Evolutionary conservation across 1,140 invertebrate genomes (phyloP).

Genomic region (Ips typographus): DNA sequence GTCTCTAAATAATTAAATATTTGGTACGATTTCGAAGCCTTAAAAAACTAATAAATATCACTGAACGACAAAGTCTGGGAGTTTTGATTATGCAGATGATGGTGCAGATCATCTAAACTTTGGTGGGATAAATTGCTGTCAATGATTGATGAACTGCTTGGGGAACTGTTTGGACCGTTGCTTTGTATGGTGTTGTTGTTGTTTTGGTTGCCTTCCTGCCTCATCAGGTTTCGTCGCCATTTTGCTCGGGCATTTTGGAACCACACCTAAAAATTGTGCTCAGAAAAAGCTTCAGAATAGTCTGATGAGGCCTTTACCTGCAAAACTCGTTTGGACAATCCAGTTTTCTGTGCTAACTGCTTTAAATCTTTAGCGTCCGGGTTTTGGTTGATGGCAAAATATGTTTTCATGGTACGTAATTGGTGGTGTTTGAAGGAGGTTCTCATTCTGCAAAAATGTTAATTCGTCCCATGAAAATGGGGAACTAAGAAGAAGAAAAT

Average conservation of each 20-base stretch:
- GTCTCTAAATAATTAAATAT: no score
- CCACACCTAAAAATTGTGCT: constrained; percentile 75
- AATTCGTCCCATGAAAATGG: background rate
- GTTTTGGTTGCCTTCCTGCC: constrained; percentile 62
- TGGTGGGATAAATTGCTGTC: constrained; percentile 47
- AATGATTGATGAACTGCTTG: constrained; percentile 50
- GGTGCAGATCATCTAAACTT: constrained; percentile 50
- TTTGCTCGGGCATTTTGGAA: constrained; percentile 97
- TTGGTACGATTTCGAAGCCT: no score
- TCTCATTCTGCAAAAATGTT: constrained; percentile 61
- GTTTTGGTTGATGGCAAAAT: constrained; percentile 96
- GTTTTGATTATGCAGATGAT: constrained; percentile 49
- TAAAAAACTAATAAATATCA: constrained; percentile 48
- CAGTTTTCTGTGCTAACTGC: constrained; percentile 94
- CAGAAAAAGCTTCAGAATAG: background rate
- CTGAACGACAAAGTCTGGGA: constrained; percentile 49
- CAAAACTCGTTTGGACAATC: constrained; percentile 90
- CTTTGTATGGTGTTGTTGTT: constrained; percentile 52
- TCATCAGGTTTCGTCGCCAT: constrained; percentile 84
- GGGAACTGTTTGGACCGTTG: constrained; percentile 53
- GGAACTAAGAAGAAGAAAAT: background rate
- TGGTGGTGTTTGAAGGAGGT: constrained; percentile 98
- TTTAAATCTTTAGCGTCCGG: constrained; percentile 96
- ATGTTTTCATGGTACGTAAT: constrained; percentile 95
- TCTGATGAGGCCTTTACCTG: constrained; percentile 68